Conservation (phyloP, 1,140 invertebrate genomes). For the Aphelenchoides fujianensis region DNA sequence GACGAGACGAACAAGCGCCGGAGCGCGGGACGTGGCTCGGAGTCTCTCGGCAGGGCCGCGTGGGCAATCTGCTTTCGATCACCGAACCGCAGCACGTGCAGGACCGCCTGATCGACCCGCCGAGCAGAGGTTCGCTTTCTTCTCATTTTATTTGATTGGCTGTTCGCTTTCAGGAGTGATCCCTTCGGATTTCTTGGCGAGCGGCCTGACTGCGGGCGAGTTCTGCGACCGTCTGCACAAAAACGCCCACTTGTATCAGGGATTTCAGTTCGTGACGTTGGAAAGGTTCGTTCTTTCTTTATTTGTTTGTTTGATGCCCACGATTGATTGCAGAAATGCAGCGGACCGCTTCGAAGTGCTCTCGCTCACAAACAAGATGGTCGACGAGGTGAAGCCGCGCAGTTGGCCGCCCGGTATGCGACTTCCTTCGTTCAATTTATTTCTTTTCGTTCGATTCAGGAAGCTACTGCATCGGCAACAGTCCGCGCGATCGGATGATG, state of each 20-base stretch:
- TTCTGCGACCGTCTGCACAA: constrained; percentile 1
- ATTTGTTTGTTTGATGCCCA: too few relatives aligned
- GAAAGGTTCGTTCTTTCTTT: too few relatives aligned
- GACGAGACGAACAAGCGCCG: constrained; percentile 7
- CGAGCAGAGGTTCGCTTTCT: constrained; percentile 4
- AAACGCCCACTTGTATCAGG: neutral
- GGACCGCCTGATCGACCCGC: neutral
- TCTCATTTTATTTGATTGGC: neutral
- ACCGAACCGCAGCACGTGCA: constrained; percentile 11
- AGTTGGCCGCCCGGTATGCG: neutral
- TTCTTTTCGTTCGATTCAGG: constrained; percentile 5
- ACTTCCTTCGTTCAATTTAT: neutral
- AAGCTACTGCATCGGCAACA: constrained; percentile 13
- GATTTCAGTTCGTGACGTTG: constrained; percentile 14
- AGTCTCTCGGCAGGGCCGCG: constrained; percentile 3
- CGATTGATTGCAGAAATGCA: constrained; percentile 10
- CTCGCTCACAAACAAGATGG: constrained; percentile 15
- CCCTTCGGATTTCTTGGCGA: neutral
- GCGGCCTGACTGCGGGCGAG: neutral
- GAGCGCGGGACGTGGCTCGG: constrained; percentile 17
- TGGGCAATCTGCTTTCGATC: constrained; percentile 18
- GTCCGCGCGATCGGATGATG: neutral
- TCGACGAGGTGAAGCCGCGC: constrained; percentile 5
- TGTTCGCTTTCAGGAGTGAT: constrained; percentile 13
- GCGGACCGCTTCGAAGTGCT: neutral